Base-by-base conservation (phyloP, 1,140 invertebrate genomes). In the Lamellibrachia luymesi region DNA sequence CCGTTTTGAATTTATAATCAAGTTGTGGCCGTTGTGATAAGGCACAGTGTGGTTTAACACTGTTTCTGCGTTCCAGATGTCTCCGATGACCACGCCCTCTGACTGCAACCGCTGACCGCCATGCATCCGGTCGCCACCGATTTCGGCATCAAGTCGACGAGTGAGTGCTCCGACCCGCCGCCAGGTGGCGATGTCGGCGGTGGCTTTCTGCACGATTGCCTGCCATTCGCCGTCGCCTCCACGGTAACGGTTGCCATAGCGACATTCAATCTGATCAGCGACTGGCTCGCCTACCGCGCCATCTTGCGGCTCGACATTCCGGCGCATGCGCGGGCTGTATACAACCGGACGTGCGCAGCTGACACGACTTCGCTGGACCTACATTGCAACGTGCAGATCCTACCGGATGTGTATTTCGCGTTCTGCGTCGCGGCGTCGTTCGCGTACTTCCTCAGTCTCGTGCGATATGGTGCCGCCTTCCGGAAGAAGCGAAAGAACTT, bases 211-310 rank as follows among this genome's bases (percentile, higher is more conserved):
- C 50, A 64, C 38, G 92, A 56, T 13, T 92, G 50, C 51, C 38
- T 92, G 50, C 92, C 92, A 56, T 92, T 92, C 56, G 49, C 50
- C n/a, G 92, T 92, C 92, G 51, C 52, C 10, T 51, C 92, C 38
- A 92, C 56, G 38, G 8, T 64, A 13, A 92, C 92, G 50, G 56
- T 92, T 13, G 50, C 92, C 56, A 64, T 92, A 49, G 38, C 52
- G 17, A 52, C 92, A 13, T 92, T 92, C 56, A 52, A 92, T 56
- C 92, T 92, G 27, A 92, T 92, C 56, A 51, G 49, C 51, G 92
- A 92, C 25, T 92, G 92, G 92, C 52, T 92, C 49, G 92, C 92
- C 10, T 92, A 56, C 38, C 50, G 56, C 49, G 50, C 91, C 38
- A 13, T 91, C 49, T 22, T 80, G 64, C 64, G 64, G 64, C 64